Base-by-base conservation (phyloP, 1,140 invertebrate species). In the Drosophila bocqueti region DNA sequence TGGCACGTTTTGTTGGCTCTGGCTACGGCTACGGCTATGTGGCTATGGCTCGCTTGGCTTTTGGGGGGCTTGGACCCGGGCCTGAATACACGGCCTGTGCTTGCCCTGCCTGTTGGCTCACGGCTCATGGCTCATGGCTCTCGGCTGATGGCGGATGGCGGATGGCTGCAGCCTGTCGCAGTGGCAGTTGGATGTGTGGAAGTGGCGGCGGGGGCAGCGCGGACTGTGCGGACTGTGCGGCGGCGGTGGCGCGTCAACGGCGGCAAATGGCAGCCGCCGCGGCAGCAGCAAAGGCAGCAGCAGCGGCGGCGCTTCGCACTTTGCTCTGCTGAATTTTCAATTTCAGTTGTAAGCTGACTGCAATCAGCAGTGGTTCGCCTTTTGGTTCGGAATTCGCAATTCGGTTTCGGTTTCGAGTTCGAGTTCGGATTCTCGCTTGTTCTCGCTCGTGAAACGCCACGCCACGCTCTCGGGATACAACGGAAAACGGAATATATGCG, bases 301-400 rank as follows among this genome's bases (percentile, higher is more conserved):
- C 47, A 26, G 36, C 62, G 62, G 79, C 86, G 85, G 75, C 85
- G 85, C 85, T 91, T 91, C 84, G 87, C 83, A 86, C 91, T 91
- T 83, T 92, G 91, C 91, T 92, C 84, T 91, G 91, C 91, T 92
- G 91, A 92, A 92, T 92, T 92, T 92, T 92, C 91, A 92, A 92
- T 92, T 92, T 92, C 91, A 92, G 91, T 92, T 92, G 91, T 92
- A 91, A 92, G 91, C 91, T 91, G 91, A 92, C 91, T 92, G 91
- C 91, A 92, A 92, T 92, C 91, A 92, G 91, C 91, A 86, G 82
- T 92, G 91, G 91, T 91, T 90, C 86, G 86, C 81, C 65, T 78
- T 61, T 73, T 72, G 67, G 66, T 69, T 69, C 66, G 66, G 59
- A 71, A 71, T 71, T 84, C 72, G 76, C 67, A 59, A 69, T 81